Base-by-base conservation (phyloP, 1,140 invertebrate genomes). In the Wiebesia pumilae region DNA sequence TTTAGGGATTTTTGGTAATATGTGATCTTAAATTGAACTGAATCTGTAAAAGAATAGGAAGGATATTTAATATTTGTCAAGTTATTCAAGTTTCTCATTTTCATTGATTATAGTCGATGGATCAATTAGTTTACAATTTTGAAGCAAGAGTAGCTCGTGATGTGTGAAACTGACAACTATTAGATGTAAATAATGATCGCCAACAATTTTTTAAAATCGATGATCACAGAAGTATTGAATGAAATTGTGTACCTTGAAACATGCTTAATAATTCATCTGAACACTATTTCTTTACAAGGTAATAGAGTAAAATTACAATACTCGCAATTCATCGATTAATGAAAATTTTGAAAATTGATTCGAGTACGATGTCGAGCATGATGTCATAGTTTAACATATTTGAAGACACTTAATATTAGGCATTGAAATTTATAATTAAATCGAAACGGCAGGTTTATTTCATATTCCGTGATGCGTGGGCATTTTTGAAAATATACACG, bases 341-440 rank as follows among this genome's bases (percentile, higher is more conserved):
- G 16, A 65, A 81, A 38, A 7, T 40, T 65, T 81, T 58, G 51
- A 65, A 62, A 81, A 65, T 81, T 35, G 47, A 33, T 54, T 19
- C 79, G 19, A 16, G 19, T 47, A n/a, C 33, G n/a, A 10, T 35
- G 6, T 38, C 35, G 30, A 79, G 30, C 16, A 33, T 81, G 58
- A 81, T n/a, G 33, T 81, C 58, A 81, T 65, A 38, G 27, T 19
- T 81, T 81, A 65, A 9, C 35, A 81, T 65, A 40, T 65, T 33
- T 24, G 7, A 81, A 81, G n/a, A 10, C 47, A 30, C 51, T 47
- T 81, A 54, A 80, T 80, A 40, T 80, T 12, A 79, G 30, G 30
- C 51, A 35, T 79, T 21, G 75, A 78, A 51, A 75, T 75, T 75
- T 43, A 38, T 21, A 38, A 75, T 75, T 75, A 12, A 75, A 75